Conservation (phyloP, 2,113 vertebrate species). For the Dromaius novaehollandiae region DNA sequence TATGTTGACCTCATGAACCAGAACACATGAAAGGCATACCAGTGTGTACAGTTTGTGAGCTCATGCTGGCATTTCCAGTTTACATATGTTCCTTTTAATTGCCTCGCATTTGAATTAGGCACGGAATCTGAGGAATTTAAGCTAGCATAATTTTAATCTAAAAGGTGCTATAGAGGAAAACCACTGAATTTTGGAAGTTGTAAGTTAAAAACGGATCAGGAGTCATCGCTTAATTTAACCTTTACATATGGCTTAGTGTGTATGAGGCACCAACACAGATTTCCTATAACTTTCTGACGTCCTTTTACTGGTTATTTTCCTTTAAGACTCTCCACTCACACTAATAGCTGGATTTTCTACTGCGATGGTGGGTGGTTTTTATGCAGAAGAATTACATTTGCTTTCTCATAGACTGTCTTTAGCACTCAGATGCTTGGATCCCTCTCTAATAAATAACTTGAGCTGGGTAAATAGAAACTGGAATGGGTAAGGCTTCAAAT, state of each 20-base stretch:
- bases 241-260: neutral
- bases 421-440: neutral
- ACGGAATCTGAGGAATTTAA: neutral
- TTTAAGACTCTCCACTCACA: neutral
- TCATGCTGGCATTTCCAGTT: neutral
- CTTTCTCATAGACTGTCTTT: neutral
- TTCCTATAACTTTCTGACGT: neutral
- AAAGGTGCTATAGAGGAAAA: neutral
- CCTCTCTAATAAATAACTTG: neutral
- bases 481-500: neutral
- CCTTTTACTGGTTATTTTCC: neutral
- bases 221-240: neutral
- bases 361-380: neutral
- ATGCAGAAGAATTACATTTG: neutral
- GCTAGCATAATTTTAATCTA: neutral
- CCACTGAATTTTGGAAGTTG: neutral
- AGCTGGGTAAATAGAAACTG: neutral
- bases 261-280: neutral
- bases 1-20: neutral
- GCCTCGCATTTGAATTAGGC: neutral
- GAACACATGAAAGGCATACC: neutral
- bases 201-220: neutral
- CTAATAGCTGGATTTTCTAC: neutral
- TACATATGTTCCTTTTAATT: neutral
- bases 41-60: neutral